These are phyloP conservation scores for Rhinoptilus africanus DNA, from an alignment of 2,113 vertebrate genomes.

Conservation along the genomic window DNA sequence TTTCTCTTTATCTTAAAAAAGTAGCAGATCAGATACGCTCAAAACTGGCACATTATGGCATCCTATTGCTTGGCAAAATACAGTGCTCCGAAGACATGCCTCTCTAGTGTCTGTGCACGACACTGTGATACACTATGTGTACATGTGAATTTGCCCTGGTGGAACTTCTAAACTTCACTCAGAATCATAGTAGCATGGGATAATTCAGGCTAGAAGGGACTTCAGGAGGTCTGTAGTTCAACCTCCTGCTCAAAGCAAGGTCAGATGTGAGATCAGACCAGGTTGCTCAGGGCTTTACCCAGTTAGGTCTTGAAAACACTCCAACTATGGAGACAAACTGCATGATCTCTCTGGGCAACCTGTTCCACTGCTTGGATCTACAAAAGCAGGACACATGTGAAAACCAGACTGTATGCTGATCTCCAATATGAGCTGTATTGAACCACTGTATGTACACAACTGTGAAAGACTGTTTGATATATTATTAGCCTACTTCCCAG, in stretches of 20 bases:
- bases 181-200: not conserved
- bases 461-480: not conserved
- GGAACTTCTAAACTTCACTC: not conserved
- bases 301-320: not conserved
- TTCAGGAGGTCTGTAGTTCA: not conserved
- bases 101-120: not conserved
- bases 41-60: not conserved
- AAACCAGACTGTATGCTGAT: not conserved
- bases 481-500: not conserved
- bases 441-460: not conserved
- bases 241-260: not conserved
- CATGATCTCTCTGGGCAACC: not conserved
- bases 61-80: not conserved
- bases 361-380: not conserved
- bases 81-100: not conserved
- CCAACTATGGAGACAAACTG: not conserved
- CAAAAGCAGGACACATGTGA: not conserved
- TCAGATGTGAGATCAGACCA: not conserved
- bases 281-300: not conserved
- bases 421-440: not conserved
- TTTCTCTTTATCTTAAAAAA: not conserved
- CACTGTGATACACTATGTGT: accelerated
- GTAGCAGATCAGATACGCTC: not conserved
- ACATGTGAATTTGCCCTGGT: not conserved
- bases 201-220: not conserved